These are phyloP conservation scores for Notodonta dromedarius DNA, from an alignment of 2,888 invertebrate species.

Conservation along the genomic window DNA sequence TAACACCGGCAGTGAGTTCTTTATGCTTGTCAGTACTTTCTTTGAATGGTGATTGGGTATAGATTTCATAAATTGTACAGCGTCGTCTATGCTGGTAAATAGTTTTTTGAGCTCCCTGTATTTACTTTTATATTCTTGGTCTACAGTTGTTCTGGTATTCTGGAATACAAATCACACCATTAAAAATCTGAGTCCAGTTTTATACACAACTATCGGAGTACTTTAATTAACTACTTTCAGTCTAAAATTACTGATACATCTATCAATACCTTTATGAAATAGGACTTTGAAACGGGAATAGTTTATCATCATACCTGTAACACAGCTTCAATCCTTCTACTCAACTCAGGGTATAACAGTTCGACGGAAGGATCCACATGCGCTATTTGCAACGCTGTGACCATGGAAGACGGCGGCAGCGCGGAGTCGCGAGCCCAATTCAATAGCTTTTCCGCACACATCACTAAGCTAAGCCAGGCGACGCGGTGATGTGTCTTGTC, in stretches of 20 bases:
- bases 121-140: slow-evolving; percentile 73
- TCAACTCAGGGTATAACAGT: slow-evolving; percentile 62
- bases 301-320: slow-evolving; percentile 51
- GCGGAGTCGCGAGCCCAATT: slow-evolving; percentile 64
- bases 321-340: slow-evolving; percentile 47
- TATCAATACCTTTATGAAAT: too few relatives aligned
- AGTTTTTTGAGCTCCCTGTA: slow-evolving; percentile 66
- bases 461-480: slow-evolving; percentile 64
- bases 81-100: slow-evolving; percentile 65
- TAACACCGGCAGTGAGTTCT: slow-evolving; percentile 81
- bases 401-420: slow-evolving; percentile 61
- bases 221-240: too few relatives aligned
- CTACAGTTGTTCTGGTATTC: slow-evolving; percentile 60
- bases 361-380: slow-evolving; percentile 68
- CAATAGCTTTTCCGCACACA: slow-evolving; percentile 53
- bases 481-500: slow-evolving; percentile 55
- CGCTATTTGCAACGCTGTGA: slow-evolving; percentile 59
- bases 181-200: too few relatives aligned
- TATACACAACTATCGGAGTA: too few relatives aligned
- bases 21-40: slow-evolving; percentile 71
- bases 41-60: slow-evolving; percentile 56
- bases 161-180: slow-evolving; percentile 39
- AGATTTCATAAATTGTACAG: slow-evolving; percentile 66
- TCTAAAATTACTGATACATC: too few relatives aligned
- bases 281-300: too few relatives aligned